Evolutionary conservation across 2,888 invertebrate genomes (phyloP).

Genomic region (Acrobasis suavella): DNA sequence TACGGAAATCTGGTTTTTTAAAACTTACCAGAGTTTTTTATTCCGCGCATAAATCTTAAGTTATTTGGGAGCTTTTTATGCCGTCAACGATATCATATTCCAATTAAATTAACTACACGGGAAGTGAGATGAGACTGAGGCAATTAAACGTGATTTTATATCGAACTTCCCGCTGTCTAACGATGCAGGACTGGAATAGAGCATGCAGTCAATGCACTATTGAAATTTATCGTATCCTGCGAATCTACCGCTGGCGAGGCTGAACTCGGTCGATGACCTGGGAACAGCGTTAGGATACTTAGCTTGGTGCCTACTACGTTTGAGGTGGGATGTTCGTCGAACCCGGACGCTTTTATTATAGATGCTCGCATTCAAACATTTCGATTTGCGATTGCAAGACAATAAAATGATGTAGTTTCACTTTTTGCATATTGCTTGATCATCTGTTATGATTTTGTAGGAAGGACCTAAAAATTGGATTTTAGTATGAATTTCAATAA

Average conservation of each 20-base stretch:
- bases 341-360: constrained; percentile 61
- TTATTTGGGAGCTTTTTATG: neutral
- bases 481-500: no score
- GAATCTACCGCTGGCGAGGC: constrained; percentile 70
- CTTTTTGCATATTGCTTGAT: neutral
- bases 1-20: neutral
- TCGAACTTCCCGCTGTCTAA: constrained; percentile 47
- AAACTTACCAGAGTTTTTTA: neutral
- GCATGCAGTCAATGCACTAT: constrained; percentile 74
- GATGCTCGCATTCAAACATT: constrained; percentile 33
- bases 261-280: constrained; percentile 67
- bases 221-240: constrained; percentile 80
- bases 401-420: neutral
- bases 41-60: neutral
- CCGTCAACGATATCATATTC: neutral
- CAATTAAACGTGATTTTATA: constrained; percentile 41
- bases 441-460: neutral
- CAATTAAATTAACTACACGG: constrained; percentile 3
- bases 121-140: constrained; percentile 31
- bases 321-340: constrained; percentile 60
- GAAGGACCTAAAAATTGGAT: no score
- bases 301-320: constrained; percentile 47
- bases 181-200: constrained; percentile 44
- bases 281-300: constrained; percentile 71
- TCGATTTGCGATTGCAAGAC: constrained; percentile 23